phyloP scores from a whole-genome alignment of 2,113 vertebrate species.

The Petrocephalus microphthalmus region DNA sequence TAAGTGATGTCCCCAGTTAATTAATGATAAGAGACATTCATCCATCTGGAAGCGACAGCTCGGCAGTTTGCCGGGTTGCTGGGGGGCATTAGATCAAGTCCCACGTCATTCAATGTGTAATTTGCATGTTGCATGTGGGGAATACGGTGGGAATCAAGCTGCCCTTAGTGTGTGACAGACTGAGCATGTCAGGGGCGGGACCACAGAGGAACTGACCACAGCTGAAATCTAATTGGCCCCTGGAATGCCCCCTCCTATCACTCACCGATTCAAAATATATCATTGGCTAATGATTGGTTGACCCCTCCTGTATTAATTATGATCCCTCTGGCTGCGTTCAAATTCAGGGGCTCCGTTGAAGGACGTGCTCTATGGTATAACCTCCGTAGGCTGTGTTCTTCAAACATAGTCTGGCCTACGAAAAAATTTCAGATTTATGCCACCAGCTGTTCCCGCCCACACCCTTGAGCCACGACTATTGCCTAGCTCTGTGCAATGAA shows the following conservation, averaged over 20 bases:
- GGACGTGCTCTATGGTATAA: too few relatives aligned
- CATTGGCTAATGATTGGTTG: background rate
- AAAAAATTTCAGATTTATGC: background rate
- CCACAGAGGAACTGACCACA: background rate
- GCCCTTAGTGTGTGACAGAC: background rate
- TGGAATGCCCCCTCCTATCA: background rate
- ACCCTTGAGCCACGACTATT: background rate
- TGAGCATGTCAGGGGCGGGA: background rate
- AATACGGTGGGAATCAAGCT: background rate
- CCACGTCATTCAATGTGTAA: background rate
- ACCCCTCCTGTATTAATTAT: background rate
- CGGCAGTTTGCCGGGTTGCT: background rate
- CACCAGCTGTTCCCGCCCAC: background rate
- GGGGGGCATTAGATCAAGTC: background rate
- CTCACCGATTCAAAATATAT: background rate
- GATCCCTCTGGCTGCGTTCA: background rate
- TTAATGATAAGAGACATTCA: background rate
- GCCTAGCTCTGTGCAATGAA: background rate
- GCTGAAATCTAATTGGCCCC: background rate
- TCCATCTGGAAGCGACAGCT: background rate
- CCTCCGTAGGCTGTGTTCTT: background rate
- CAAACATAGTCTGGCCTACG: background rate
- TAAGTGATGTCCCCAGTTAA: background rate
- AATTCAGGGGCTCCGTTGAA: background rate
- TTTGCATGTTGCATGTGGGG: background rate